phyloP scores from a whole-genome alignment of 2,113 vertebrate species.

The Scatophagus argus region DNA sequence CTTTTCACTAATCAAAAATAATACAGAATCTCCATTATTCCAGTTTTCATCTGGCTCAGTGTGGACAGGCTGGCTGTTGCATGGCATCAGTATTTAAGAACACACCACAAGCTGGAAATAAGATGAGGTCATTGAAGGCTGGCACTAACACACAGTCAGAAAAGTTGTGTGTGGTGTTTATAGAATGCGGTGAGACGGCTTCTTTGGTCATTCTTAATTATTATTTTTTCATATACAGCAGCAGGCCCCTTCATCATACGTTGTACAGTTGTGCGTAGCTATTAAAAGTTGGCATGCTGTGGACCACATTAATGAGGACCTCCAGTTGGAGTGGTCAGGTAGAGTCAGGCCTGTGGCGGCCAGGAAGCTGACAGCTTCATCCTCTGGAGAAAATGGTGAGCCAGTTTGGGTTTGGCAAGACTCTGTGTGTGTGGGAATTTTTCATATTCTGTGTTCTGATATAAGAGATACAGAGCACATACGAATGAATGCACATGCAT shows the following conservation, averaged over 20 bases:
- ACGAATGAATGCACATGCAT: constrained; percentile 16
- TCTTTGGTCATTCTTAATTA: constrained; percentile 59
- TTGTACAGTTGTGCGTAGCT: constrained; percentile 61
- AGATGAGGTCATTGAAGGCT: constrained; percentile 60
- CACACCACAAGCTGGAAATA: constrained; percentile 30
- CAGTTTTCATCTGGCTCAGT: background rate
- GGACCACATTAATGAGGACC: constrained; percentile 77
- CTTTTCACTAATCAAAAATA: background rate
- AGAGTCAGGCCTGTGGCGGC: constrained; percentile 58
- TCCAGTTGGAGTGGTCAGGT: constrained; percentile 74
- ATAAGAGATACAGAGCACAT: constrained; percentile 18
- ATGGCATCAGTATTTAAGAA: constrained; percentile 36
- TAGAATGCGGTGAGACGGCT: constrained; percentile 63
- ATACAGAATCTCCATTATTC: background rate
- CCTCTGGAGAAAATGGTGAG: constrained; percentile 73
- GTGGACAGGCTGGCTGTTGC: background rate
- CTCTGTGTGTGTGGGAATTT: constrained; percentile 21
- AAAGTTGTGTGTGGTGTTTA: constrained; percentile 71
- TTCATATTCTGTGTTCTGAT: constrained; percentile 31
- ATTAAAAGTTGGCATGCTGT: constrained; percentile 70
- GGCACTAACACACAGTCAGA: constrained; percentile 34
- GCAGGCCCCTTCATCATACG: constrained; percentile 39
- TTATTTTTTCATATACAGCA: constrained; percentile 61
- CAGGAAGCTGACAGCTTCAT: constrained; percentile 69
- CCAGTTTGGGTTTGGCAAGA: constrained; percentile 70